Evolutionary conservation across 2,888 invertebrate genomes (phyloP).

Genomic region (Iphiclides podalirius): DNA sequence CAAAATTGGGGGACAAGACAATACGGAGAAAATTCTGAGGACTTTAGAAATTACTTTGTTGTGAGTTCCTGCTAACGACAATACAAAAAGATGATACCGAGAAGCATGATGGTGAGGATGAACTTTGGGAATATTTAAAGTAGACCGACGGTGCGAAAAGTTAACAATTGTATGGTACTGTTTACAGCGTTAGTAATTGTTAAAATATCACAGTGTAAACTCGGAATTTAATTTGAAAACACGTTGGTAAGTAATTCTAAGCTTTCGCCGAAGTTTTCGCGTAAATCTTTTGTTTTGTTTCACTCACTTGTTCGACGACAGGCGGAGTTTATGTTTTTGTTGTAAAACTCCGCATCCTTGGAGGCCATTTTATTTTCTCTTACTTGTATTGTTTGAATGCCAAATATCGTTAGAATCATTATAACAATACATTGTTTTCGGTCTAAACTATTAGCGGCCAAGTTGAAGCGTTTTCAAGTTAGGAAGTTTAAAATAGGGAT

Average conservation of each 20-base stretch:
- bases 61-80: not conserved
- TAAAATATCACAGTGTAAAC: conserved; percentile 24
- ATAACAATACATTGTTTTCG: no score
- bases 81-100: conserved; percentile 12
- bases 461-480: no score
- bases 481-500: no score
- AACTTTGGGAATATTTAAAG: conserved; percentile 15
- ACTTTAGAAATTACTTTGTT: not conserved
- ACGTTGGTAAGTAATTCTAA: conserved; percentile 51
- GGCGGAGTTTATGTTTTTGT: conserved; percentile 61
- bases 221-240: conserved; percentile 42
- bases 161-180: conserved; percentile 20
- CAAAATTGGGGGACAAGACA: no score
- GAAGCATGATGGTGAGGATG: not conserved
- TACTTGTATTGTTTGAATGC: no score
- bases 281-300: conserved; percentile 73
- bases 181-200: conserved; percentile 25
- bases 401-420: no score
- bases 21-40: no score
- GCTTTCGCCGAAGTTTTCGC: conserved; percentile 55
- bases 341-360: conserved; percentile 62
- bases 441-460: no score
- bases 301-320: conserved; percentile 62
- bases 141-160: conserved; percentile 5
- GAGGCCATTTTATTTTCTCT: conserved; percentile 2